Evolutionary conservation across 2,888 invertebrate genomes (phyloP).

Genomic region (Nemoura dubitans): DNA sequence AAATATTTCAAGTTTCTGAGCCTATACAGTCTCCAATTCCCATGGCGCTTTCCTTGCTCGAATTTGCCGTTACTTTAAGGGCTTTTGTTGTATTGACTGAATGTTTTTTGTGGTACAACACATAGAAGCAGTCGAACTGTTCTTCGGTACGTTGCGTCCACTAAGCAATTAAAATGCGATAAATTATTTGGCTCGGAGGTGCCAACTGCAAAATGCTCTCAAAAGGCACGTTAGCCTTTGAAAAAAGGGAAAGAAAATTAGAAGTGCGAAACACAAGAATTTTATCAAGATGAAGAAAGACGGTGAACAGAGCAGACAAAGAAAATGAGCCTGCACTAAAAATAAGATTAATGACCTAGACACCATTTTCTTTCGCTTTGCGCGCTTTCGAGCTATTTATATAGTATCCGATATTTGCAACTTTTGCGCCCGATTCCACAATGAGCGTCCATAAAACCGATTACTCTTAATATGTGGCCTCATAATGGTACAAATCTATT

Average conservation of each 20-base stretch:
- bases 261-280: conserved; percentile 18
- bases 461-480: conserved; percentile 19
- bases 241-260: background rate
- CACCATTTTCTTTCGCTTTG: conserved; percentile 12
- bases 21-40: background rate
- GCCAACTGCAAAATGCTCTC: background rate
- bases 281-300: conserved; percentile 32
- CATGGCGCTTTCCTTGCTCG: no score
- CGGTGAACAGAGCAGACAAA: conserved; percentile 23
- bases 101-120: background rate
- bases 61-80: background rate
- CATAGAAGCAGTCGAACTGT: background rate
- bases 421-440: conserved; percentile 24
- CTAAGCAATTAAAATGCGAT: background rate
- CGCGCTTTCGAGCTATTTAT: conserved; percentile 15
- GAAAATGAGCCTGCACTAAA: conserved; percentile 33
- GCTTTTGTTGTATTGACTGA: background rate
- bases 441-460: background rate
- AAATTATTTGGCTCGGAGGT: background rate
- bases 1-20: background rate
- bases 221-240: background rate
- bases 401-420: conserved; percentile 28
- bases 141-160: background rate
- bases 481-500: background rate
- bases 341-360: conserved; percentile 35